Evolutionary conservation across 2,888 invertebrate genomes (phyloP).

Genomic region (Ochropleura leucogaster): DNA sequence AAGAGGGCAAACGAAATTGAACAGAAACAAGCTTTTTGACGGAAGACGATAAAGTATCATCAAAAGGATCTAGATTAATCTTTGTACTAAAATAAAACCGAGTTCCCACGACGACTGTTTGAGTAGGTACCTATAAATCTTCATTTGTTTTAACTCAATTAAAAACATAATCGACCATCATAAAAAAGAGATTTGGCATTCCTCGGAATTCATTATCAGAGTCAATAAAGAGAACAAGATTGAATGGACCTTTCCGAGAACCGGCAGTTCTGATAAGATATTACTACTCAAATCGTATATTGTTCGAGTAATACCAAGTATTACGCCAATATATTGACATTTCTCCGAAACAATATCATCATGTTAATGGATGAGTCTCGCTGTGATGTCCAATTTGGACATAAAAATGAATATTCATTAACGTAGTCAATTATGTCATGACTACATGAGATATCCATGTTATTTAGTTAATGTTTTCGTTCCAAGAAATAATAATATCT

Average conservation of each 20-base stretch:
- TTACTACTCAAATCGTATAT: slow-evolving; percentile 1
- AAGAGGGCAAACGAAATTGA: background rate
- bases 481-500: slow-evolving; percentile 28
- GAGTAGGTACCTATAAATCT: background rate
- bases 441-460: slow-evolving; percentile 23
- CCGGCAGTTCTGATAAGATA: slow-evolving; percentile 53
- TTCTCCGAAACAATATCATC: slow-evolving; percentile 53
- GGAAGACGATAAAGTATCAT: background rate
- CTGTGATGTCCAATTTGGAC: slow-evolving; percentile 42
- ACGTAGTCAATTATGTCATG: slow-evolving; percentile 21
- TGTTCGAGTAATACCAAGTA: slow-evolving; percentile 32
- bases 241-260: slow-evolving; percentile 61
- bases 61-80: background rate
- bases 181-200: slow-evolving; percentile 48
- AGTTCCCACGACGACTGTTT: background rate
- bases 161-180: slow-evolving; percentile 27
- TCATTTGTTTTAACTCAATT: slow-evolving; percentile 5
- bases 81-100: background rate
- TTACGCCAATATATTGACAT: slow-evolving; percentile 46
- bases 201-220: slow-evolving; percentile 55
- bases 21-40: slow-evolving; percentile 6
- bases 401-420: slow-evolving; percentile 44
- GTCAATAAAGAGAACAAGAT: slow-evolving; percentile 62
- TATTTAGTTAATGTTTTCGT: slow-evolving; percentile 14
- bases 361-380: slow-evolving; percentile 36